phyloP scores from a whole-genome alignment of 2,797 vertebrate species.

The Dipus sagitta region DNA sequence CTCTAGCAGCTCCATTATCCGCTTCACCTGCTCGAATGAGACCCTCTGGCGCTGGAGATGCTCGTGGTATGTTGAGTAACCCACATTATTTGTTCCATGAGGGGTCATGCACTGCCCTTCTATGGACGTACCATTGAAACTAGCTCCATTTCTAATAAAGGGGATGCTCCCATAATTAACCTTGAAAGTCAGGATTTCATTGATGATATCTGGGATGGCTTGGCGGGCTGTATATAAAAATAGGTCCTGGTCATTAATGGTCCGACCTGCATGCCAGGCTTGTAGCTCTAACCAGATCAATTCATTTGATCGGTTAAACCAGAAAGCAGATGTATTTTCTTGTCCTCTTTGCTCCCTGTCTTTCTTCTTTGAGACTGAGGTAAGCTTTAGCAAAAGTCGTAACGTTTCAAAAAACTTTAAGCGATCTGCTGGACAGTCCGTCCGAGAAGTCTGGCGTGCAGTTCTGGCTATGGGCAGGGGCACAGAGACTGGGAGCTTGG shows the following conservation, averaged over 20 bases:
- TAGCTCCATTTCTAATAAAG: conserved; percentile 82
- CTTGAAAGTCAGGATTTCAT: conserved; percentile 97
- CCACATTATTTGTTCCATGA: conserved; percentile 86
- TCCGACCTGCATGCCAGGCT: conserved; percentile 98
- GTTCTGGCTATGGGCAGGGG: conserved; percentile 94
- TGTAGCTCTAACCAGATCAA: conserved; percentile 99
- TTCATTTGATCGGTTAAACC: conserved; percentile 95
- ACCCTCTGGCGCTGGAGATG: conserved; percentile 96
- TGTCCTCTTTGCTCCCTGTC: conserved; percentile 97
- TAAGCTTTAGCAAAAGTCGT: conserved; percentile 97
- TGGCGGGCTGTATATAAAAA: conserved; percentile 97
- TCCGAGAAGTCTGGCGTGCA: conserved; percentile 97
- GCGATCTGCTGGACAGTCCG: conserved; percentile 97
- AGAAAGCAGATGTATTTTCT: conserved; percentile 95
- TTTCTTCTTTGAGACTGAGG: conserved; percentile 99
- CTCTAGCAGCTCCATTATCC: conserved; percentile 97
- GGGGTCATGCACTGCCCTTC: conserved; percentile 84
- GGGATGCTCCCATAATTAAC: conserved; percentile 93
- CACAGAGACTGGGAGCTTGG: conserved; percentile 95
- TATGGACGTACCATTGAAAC: conserved; percentile 89
- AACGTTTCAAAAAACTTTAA: conserved; percentile 99
- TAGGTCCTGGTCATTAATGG: conserved; percentile 96
- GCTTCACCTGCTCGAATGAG: conserved; percentile 98
- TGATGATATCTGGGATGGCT: conserved; percentile 98
- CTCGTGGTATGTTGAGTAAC: conserved; percentile 91